A percentile compares a stretch with the other conserved stretches of the same genome.
Conservation (phyloP, 2,113 vertebrate genomes). For the Paracanthobrama guichenoti region DNA sequence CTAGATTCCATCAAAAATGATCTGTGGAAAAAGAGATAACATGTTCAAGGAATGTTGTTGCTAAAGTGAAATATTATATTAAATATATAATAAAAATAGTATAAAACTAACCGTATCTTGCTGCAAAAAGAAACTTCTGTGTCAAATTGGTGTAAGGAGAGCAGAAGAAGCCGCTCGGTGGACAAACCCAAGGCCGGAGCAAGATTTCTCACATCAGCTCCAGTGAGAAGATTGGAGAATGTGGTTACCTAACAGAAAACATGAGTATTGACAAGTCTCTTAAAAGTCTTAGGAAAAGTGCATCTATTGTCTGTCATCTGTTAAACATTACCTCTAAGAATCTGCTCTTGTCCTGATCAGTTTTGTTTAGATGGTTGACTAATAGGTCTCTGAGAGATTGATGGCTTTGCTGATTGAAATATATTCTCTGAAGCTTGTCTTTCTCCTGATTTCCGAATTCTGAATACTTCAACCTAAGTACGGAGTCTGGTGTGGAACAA, state of each 20-base stretch:
- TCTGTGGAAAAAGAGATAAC: conserved; percentile 49
- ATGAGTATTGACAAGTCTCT: neutral
- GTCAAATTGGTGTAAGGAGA: conserved; percentile 79
- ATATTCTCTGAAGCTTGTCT: conserved; percentile 64
- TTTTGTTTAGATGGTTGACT: conserved; percentile 54
- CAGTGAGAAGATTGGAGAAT: conserved; percentile 76
- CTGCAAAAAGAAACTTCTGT: conserved; percentile 77
- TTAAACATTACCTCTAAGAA: conserved; percentile 72
- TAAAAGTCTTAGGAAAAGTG: neutral
- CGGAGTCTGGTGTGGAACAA: conserved; percentile 75
- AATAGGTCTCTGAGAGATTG: conserved; percentile 70
- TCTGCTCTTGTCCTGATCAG: conserved; percentile 50
- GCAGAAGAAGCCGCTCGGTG: conserved; percentile 61
- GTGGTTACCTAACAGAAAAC: conserved; percentile 70
- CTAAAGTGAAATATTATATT: neutral
- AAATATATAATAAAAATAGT: neutral
- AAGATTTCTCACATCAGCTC: conserved; percentile 67
- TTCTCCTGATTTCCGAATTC: conserved; percentile 66
- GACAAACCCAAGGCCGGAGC: conserved; percentile 61
- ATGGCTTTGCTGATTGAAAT: conserved; percentile 73
- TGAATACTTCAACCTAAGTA: conserved; percentile 72
- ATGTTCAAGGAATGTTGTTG: neutral
- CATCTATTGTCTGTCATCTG: too few species aligned
- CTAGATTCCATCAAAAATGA: conserved; percentile 60
- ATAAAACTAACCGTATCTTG: conserved; percentile 68